A percentile compares a stretch with the other conserved stretches of the same genome.
Evolutionary conservation across 2,888 invertebrate species (phyloP).

Genomic region (Steromphala cineraria): DNA sequence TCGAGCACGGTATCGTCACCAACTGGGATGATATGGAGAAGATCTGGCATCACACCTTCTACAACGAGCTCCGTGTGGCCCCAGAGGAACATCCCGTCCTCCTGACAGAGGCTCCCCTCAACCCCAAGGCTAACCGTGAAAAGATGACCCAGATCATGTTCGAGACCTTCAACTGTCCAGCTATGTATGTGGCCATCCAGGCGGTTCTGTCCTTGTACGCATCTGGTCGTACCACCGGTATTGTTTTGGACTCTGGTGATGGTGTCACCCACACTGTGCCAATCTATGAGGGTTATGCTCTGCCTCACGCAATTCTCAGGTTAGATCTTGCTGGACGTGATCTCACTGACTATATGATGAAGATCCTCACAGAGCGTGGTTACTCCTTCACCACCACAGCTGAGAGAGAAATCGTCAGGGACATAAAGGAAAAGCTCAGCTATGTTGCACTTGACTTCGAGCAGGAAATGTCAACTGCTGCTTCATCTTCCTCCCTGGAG

Average conservation of each 20-base stretch:
- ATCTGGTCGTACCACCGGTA: slow-evolving; percentile 94
- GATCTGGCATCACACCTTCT: slow-evolving; percentile 74
- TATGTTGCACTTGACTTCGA: slow-evolving; percentile 94
- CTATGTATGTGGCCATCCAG: slow-evolving; percentile 95
- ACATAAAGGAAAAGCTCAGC: slow-evolving; percentile 94
- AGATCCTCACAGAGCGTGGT: slow-evolving; percentile 71
- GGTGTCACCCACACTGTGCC: slow-evolving; percentile 95
- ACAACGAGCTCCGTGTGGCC: slow-evolving; percentile 86
- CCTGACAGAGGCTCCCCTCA: slow-evolving; percentile 85
- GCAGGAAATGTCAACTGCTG: slow-evolving; percentile 85
- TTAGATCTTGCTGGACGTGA: slow-evolving; percentile 57
- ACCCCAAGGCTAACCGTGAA: slow-evolving; percentile 97
- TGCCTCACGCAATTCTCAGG: slow-evolving; percentile 71
- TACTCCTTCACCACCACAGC: slow-evolving; percentile 74
- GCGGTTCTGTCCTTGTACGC: slow-evolving; percentile 94
- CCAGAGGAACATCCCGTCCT: slow-evolving; percentile 96
- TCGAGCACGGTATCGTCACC: slow-evolving; percentile 70
- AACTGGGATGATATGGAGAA: slow-evolving; percentile 73
- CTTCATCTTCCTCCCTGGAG: slow-evolving; percentile 48
- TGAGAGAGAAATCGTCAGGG: slow-evolving; percentile 91
- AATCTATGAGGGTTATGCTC: slow-evolving; percentile 79
- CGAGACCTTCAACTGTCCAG: slow-evolving; percentile 82
- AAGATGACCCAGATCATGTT: slow-evolving; percentile 85
- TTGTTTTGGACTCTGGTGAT: slow-evolving; percentile 93
- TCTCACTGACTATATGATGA: slow-evolving; percentile 78